Base-by-base conservation (phyloP, 1,140 invertebrate genomes). In the Papilio polyxenes region DNA sequence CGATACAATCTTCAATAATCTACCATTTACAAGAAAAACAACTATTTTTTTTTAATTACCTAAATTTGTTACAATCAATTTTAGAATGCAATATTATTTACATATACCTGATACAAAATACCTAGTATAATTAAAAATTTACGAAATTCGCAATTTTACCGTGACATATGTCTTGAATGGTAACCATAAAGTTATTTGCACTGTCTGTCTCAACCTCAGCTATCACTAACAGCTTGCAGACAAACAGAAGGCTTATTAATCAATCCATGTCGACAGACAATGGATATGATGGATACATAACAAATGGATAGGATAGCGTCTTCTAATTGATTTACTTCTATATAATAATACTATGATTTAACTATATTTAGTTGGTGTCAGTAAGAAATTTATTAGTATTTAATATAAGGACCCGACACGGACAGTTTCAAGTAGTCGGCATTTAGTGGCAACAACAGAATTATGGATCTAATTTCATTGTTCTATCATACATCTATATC, bases 231-330 rank as follows among this genome's bases (percentile, higher is more conserved):
- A 69, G 65, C 65, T 65, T 65, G 62, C 9, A 62, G n/a, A 65
- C 20, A 69, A 69, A 15, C 65, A 15, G 65, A 69, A 37, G 23
- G 65, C 23, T 69, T 69, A 69, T 69, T 69, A 69, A 69, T 69
- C 23, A 69, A 69, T 69, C 62, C 10, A 31, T 23, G 2, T 37
- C 23, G 23, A 37, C 23, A 31, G 0, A 56, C 17, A 13, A 56
- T 56, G 15, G 53, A 56, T 56, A 56, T 23, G 59, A 31, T 4
- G 11, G 65, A 69, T 69, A 5, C 23, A 69, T 69, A 31, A 8
- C 62, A 65, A 3, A 65, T 65, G 62, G n/a, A 20, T n/a, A 9
- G 7, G 62, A 65, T 65, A 65, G 59, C 62, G 20, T 11, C 62
- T 65, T 65, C 62, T 31, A 20, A 65, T 65, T 65, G 62, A 65